phyloP scores from a whole-genome alignment of 2,888 invertebrate genomes.

The Caenorhabditis sp. region DNA sequence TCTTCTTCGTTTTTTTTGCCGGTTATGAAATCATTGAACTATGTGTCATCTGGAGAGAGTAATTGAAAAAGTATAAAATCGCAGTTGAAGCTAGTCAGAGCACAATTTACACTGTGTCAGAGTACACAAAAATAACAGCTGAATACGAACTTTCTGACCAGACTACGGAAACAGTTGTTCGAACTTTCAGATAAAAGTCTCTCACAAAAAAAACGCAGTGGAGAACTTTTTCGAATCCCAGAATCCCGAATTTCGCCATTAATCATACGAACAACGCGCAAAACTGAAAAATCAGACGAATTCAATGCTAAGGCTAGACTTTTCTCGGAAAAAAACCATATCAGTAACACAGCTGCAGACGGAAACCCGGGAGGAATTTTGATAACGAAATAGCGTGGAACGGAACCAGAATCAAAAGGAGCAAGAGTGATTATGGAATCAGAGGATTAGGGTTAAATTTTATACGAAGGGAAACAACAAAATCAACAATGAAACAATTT shows the following conservation, averaged over 20 bases:
- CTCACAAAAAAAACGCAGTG: too few relatives aligned
- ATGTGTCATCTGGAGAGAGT: not conserved
- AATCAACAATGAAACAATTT: too few relatives aligned
- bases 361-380: not conserved
- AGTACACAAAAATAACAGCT: not conserved
- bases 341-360: constrained; percentile 3
- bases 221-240: too few relatives aligned
- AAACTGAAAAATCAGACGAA: too few relatives aligned
- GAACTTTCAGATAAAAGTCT: too few relatives aligned
- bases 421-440: too few relatives aligned
- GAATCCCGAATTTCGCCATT: too few relatives aligned
- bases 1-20: constrained; percentile 8
- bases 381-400: not conserved
- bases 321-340: constrained; percentile 31
- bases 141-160: too few relatives aligned
- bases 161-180: too few relatives aligned
- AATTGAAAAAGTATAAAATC: not conserved
- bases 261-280: too few relatives aligned
- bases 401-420: not conserved
- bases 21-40: not conserved
- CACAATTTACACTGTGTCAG: not conserved
- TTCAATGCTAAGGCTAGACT: constrained; percentile 2
- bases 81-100: not conserved
- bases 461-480: too few relatives aligned
- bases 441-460: too few relatives aligned